Evolutionary conservation across 2,113 vertebrate species (phyloP), one percentile per base, ranked within the genome.

Genomic region (Pseudolaguvia tuberculata): DNA sequence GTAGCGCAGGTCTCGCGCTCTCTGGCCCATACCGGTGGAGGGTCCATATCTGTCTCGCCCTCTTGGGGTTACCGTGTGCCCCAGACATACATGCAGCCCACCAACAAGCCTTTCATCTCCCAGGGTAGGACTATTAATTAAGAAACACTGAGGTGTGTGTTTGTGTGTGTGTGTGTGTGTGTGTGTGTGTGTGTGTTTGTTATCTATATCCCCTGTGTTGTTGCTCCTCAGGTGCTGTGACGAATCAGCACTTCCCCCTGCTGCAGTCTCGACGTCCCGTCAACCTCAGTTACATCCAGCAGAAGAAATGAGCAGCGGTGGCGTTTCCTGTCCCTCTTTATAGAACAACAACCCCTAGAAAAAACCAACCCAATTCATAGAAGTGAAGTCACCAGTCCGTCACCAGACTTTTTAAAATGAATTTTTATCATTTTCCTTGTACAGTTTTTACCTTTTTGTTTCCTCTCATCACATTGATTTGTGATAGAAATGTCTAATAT

Each of bases 401-500:
- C 85, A 78, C 56, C 63, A 74, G 82, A 90, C 91, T 93, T 95
- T 97, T 90, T 86, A 69, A 88, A 89, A 87, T 75, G 93, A 92
- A 90, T 90, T 96, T 93, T 97, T n/a, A 95, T 94, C 90, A 93
- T 96, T 96, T 97, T 96, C 39, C 96, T 96, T 98, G 96, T 99
- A 98, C 91, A 97, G 94, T 95, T 97, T 98, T 95, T 96, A 95
- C 91, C 18, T 21, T 53, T 63, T 57, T n/a, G n/a, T n/a, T 61
- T 86, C 83, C 82, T 91, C 80, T 93, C 95, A 95, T 97, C 94
- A 93, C 94, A 90, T 90, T 93, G 91, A 88, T 73, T 88, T 94
- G 96, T 98, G 95, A 97, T 98, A 95, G 92, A 63, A 94, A 96
- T 95, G 92, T 95, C 90, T 95, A 93, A 94, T 96, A 97, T 99